Percentiles rank a stretch among this genome's conserved stretches.
These are phyloP conservation scores for Cryptocephalus primarius DNA, from an alignment of 2,888 invertebrate genomes.

Conservation along the genomic window DNA sequence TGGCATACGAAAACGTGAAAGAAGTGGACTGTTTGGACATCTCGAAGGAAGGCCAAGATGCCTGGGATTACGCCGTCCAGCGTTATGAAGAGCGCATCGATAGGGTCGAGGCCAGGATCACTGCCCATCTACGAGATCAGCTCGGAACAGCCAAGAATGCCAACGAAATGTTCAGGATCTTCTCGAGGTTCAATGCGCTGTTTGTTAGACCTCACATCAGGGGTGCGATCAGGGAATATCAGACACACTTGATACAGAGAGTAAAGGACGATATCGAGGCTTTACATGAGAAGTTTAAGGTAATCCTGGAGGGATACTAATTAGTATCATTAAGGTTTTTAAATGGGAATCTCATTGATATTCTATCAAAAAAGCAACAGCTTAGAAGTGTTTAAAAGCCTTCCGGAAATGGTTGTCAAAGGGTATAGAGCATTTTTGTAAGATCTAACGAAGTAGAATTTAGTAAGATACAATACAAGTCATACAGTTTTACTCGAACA, in stretches of 20 bases:
- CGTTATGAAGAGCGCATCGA: constrained; percentile 98
- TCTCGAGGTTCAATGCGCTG: constrained; percentile 95
- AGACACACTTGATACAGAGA: constrained; percentile 95
- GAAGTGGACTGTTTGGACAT: constrained; percentile 98
- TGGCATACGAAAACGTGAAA: constrained; percentile 97
- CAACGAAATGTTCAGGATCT: constrained; percentile 99
- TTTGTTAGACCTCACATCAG: constrained; percentile 98
- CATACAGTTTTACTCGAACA: no score
- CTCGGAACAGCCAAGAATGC: constrained; percentile 98
- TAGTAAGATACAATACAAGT: no score
- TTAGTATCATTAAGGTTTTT: no score
- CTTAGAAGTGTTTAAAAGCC: no score
- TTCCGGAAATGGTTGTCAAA: no score
- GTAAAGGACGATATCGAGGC: constrained; percentile 99
- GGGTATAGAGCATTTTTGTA: no score
- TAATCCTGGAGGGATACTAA: constrained; percentile 23
- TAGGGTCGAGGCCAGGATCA: constrained; percentile 95
- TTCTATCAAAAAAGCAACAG: no score
- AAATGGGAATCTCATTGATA: no score
- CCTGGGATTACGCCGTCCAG: constrained; percentile 96
- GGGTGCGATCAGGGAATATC: constrained; percentile 97
- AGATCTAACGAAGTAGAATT: no score
- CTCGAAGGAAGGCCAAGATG: constrained; percentile 89
- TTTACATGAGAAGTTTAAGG: constrained; percentile 96
- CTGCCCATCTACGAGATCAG: constrained; percentile 93